Evolutionary conservation across 2,113 vertebrate genomes (phyloP), one percentile per base, ranked within the genome.

Genomic region (Thryonomys swinderianus): DNA sequence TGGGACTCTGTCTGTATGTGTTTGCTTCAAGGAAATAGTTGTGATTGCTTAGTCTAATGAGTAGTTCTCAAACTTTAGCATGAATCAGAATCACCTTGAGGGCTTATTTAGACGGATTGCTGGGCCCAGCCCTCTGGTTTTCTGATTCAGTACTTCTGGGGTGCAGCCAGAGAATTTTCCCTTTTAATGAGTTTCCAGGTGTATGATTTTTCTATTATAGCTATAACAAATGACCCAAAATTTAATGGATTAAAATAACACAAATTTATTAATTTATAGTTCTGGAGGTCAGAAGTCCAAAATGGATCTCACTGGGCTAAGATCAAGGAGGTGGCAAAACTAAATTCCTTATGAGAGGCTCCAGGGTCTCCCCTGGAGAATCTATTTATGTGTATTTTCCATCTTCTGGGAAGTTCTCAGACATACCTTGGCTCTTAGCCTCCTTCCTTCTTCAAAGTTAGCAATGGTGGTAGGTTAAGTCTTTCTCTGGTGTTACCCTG

Each of bases 1-100:
- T 55, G 57, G 74, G 66, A 17, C 94, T 94, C 82, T 95, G 89
- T 94, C 86, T 93, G 88, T 92, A 61, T 85, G 48, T 51, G 48
- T 92, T 96, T 91, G 86, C 88, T 94, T 92, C 88, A 40, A 93
- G 93, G 88, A 94, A 95, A 93, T 85, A 32, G 85, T 64, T 93
- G 82, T 66, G 78, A 92, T 89, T 96, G 93, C 83, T 95, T 48
- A 91, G 90, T 66, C 48, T 80, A 73, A 48, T 59, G 82, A 78
- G 7, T 45, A 69, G 27, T 61, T 96, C 73, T 74, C 40, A 84
- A 74, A 90, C 17, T 40, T 79, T 8, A 45, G 5, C 21, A 27
- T 69, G 88, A 69, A 32, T 76, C 45, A 37, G 37, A 73, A 66
- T 94, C 6, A 53, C 69, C 79, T 78, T 34, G 1, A 66, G 76